Percentiles rank a stretch among this genome's conserved stretches.
Conservation (phyloP, 2,113 vertebrate genomes). For the Nestor notabilis region DNA sequence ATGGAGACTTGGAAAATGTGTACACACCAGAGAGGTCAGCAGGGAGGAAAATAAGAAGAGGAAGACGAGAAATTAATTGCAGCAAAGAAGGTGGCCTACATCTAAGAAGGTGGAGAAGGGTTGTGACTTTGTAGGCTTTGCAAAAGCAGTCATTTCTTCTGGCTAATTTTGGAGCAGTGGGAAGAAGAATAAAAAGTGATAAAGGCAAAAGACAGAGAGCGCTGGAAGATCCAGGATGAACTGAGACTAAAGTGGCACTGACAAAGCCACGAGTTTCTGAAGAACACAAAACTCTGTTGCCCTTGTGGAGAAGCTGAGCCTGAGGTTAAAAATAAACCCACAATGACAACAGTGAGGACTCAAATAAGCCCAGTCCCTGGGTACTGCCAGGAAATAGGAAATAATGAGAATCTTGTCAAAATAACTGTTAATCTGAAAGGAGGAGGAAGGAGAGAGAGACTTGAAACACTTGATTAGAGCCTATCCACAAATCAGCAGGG, state of each 20-base stretch:
- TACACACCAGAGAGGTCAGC: neutral
- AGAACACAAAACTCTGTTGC: conserved; percentile 30
- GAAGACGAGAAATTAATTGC: neutral
- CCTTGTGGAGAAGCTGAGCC: conserved; percentile 50
- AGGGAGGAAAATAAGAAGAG: neutral
- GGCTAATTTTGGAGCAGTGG: neutral
- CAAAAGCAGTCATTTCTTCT: neutral
- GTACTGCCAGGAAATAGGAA: conserved; percentile 46
- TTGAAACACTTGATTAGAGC: conserved; percentile 61
- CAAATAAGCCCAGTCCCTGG: conserved; percentile 60
- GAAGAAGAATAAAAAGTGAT: neutral
- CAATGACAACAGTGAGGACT: conserved; percentile 56
- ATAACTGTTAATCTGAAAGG: conserved; percentile 63
- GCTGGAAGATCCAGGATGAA: neutral
- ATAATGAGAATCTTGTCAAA: conserved; percentile 67
- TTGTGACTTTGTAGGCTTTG: neutral
- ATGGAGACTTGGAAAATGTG: fast-evolving
- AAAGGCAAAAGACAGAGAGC: neutral
- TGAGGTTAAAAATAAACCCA: conserved; percentile 63
- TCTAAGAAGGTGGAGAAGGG: neutral
- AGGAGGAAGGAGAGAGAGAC: conserved; percentile 41
- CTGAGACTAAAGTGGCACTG: neutral
- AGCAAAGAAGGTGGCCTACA: neutral
- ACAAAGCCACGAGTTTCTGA: neutral
- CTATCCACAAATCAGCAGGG: conserved; percentile 53